Evolutionary conservation across 2,113 vertebrate species (phyloP), one percentile per base, ranked within the genome.

Genomic region (human): DNA sequence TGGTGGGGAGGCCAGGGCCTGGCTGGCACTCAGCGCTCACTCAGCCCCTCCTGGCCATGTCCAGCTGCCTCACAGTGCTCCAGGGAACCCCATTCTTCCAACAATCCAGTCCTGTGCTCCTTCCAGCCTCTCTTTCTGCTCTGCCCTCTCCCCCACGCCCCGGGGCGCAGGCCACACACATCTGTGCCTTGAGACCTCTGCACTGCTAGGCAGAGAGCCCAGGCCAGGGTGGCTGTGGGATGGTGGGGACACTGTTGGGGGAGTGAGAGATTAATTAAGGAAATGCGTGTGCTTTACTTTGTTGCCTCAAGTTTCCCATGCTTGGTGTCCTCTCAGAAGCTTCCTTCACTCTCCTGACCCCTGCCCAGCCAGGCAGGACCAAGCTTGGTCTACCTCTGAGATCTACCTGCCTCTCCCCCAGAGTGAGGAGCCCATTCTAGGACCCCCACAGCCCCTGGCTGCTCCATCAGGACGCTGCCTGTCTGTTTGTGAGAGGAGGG

Each of bases 281-380:
- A 96, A 94, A 97, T 87, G 89, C n/a, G 64, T 93, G 32, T 18
- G 40, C 27, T 93, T 94, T 96, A 89, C 88, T 96, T 85, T 66
- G 17, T 48, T 96, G 95, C 95, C 95, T 9, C 45, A 45, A 45
- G 3, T 55, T 78, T 18, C 64, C 38, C 32, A 17, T 13, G 25
- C 25, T 38, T 40, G 6, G 8, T 2, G 2, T 18, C 57, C 43
- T 55, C 59, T 38, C 35, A 50, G 40, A 48, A 64, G 20, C 43
- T n/a, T 8, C 57, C 12, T 48, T 17, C 55, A 30, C 45, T 52
- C 14, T 30, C 5, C 43, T 7, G 10, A 30, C 40, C 84, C 68
- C 64, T 81, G 4, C 17, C 25, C 43, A 38, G 40, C 35, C 5
- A 25, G 57, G 20, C 38, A 80, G 86, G 76, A 45, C 50, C 48